A percentile compares a stretch with the other conserved stretches of the same genome.
Evolutionary conservation across 2,797 vertebrate species (phyloP).

Genomic region (Hirundo rustica): DNA sequence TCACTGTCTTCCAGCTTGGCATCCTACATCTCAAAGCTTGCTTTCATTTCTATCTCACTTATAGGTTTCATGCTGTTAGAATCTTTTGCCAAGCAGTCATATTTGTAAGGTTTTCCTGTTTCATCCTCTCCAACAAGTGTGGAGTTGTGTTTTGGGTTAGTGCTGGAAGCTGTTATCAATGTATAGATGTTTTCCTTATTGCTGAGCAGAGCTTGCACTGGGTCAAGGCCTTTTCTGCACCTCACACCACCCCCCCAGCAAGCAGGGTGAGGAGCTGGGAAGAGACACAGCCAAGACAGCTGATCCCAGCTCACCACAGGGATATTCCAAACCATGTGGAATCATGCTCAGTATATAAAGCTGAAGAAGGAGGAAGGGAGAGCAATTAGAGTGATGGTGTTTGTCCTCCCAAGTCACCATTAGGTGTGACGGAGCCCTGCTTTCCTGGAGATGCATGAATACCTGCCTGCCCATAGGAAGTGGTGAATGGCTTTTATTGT

Average conservation of each 20-base stretch:
- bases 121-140: no score
- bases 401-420: neutral
- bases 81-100: no score
- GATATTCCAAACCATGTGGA: neutral
- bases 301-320: neutral
- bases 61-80: no score
- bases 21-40: no score
- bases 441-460: neutral
- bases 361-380: neutral
- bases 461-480: neutral
- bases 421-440: fast-evolving
- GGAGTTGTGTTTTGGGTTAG: no score
- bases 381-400: fast-evolving
- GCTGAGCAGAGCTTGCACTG: neutral
- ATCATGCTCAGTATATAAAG: neutral
- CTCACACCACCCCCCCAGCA: neutral
- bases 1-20: no score
- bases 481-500: neutral
- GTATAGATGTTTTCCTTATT: neutral
- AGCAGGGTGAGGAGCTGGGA: neutral
- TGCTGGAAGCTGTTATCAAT: neutral
- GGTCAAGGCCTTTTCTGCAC: neutral
- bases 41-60: no score
- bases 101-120: no score
- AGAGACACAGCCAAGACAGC: no score